Conservation (phyloP, 2,797 vertebrate genomes). For the Yasuhikotakia modesta region DNA sequence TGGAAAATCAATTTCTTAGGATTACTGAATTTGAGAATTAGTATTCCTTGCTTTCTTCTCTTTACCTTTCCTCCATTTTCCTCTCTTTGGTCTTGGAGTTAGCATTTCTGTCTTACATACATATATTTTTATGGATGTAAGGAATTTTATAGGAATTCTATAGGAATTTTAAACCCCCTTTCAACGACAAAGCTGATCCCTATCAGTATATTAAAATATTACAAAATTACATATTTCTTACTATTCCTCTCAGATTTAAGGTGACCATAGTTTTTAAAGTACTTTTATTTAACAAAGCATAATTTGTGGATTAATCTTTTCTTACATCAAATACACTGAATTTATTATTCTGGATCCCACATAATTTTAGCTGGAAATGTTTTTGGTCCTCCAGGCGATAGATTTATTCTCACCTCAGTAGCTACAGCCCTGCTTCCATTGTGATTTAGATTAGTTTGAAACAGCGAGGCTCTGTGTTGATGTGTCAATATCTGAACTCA, state of each 20-base stretch:
- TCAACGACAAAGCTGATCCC: too few relatives aligned
- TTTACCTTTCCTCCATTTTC: not conserved
- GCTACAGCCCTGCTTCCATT: constrained; percentile 13
- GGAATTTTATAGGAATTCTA: not conserved
- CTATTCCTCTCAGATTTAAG: too few relatives aligned
- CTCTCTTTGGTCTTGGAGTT: constrained; percentile 7
- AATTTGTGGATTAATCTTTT: not conserved
- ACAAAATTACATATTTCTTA: too few relatives aligned
- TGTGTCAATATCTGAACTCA: constrained; percentile 54
- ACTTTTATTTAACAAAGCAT: too few relatives aligned
- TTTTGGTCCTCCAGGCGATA: not conserved
- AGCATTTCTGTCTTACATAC: constrained; percentile 34
- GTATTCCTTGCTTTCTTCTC: constrained; percentile 28
- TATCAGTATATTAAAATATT: too few relatives aligned
- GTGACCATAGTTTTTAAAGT: too few relatives aligned
- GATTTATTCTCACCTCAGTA: not conserved
- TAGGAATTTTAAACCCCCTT: too few relatives aligned
- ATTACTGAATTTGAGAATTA: constrained; percentile 50
- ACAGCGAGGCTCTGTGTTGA: constrained; percentile 49
- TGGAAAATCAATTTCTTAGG: constrained; percentile 36
- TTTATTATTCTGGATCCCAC: not conserved
- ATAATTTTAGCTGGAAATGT: not conserved
- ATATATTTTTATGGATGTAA: too few relatives aligned
- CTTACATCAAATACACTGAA: not conserved
- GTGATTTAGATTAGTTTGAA: constrained; percentile 34